These are phyloP conservation scores for Meiosimyza platycephala DNA, from an alignment of 2,888 invertebrate species.

Conservation along the genomic window DNA sequence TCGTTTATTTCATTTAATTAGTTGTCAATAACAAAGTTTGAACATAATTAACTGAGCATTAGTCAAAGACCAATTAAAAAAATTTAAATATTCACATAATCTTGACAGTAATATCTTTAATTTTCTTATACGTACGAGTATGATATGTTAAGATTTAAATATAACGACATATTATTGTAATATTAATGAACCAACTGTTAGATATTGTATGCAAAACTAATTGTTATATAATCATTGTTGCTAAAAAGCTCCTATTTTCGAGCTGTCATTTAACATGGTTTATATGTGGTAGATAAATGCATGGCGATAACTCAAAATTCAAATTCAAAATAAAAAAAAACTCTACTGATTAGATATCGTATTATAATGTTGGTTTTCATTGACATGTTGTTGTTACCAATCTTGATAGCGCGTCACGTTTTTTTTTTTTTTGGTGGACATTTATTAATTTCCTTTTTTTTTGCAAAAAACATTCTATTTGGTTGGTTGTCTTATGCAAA, in stretches of 20 bases:
- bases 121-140: too few relatives aligned
- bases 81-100: too few relatives aligned
- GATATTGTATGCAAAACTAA: slow-evolving; percentile 11
- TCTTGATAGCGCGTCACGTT: slow-evolving; percentile 22
- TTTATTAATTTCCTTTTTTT: neutral
- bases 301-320: slow-evolving; percentile 21
- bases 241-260: neutral
- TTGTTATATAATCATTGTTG: slow-evolving; percentile 15
- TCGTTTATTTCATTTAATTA: too few relatives aligned
- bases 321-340: neutral
- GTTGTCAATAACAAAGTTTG: neutral
- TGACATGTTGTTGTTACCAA: slow-evolving; percentile 18
- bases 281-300: neutral
- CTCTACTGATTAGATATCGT: slow-evolving; percentile 13
- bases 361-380: slow-evolving; percentile 26
- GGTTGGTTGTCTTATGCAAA: neutral
- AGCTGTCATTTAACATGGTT: too few relatives aligned
- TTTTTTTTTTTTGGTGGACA: neutral
- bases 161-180: neutral
- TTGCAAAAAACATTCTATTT: neutral
- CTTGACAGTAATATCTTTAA: too few relatives aligned
- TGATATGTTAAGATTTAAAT: too few relatives aligned
- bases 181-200: neutral
- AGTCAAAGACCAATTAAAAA: too few relatives aligned
- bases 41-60: too few relatives aligned